These are phyloP conservation scores for Teleiodes luculella DNA, from an alignment of 2,888 invertebrate genomes.

Conservation along the genomic window DNA sequence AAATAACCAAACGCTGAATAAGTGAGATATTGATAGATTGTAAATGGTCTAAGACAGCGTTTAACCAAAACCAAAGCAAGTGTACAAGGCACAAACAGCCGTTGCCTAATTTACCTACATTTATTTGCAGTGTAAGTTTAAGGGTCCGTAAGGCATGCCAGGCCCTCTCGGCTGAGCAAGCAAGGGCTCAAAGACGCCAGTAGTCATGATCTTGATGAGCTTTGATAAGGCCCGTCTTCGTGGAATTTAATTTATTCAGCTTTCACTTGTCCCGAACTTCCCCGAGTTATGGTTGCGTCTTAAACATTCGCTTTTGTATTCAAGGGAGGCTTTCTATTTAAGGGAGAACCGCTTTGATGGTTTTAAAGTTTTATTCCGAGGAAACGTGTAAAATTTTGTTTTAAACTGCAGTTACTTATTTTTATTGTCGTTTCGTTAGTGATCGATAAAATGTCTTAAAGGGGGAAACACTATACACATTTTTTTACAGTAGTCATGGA, in stretches of 20 bases:
- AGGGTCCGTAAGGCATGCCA: constrained; percentile 65
- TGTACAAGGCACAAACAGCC: background rate
- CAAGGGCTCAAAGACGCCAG: constrained; percentile 22
- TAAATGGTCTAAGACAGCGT: no score
- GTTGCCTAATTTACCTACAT: constrained; percentile 10
- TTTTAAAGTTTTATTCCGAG: background rate
- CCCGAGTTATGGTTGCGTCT: constrained; percentile 11
- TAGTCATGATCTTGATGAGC: constrained; percentile 67
- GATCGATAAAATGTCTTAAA: no score
- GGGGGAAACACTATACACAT: no score
- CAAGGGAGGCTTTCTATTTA: no score
- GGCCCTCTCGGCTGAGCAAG: constrained; percentile 49
- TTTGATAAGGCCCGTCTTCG: constrained; percentile 68
- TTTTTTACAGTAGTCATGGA: no score
- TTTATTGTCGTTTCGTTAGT: no score
- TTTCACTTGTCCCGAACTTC: constrained; percentile 45
- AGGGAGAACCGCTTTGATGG: no score
- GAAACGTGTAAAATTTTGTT: background rate
- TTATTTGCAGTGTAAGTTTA: constrained; percentile 37
- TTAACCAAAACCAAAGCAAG: background rate
- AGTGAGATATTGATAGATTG: no score
- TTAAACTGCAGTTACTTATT: background rate
- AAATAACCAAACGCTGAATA: no score
- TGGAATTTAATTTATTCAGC: constrained; percentile 69
- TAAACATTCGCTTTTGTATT: no score